Base-by-base conservation (phyloP, 2,113 vertebrate genomes). In the Neodontobutis hainanensis region DNA sequence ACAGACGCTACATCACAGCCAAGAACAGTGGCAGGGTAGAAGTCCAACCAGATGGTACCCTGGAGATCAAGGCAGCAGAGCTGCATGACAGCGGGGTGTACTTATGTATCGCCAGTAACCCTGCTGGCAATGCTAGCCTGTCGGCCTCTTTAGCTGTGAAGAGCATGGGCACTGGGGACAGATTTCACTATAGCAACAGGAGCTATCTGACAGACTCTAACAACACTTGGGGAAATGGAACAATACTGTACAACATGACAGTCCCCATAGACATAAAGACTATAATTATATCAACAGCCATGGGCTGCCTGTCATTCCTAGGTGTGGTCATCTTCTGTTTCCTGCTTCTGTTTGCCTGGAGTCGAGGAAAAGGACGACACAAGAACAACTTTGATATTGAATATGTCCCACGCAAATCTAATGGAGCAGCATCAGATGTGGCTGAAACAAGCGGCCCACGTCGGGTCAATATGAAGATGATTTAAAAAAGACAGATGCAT, bases 401-500 rank as follows among this genome's bases (percentile, higher is more conserved):
- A 86, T 98, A 98, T 0, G 96, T 98, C 81, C 96, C 97, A 1
- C 95, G 96, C 62, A 98, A 98, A 78, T 95, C 95, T 0, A 97
- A 99, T 0, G 95, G 94, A 0, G 95, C 94, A 47, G 90, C 94
- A 67, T 92, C 92, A 15, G 91, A 93, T 5, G 86, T 77, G 46
- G 89, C 94, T 0, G 94, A 96, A 0, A 91, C 88, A n/a, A 96
- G 98, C 0, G 96, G 96, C 0, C 96, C 97, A 0, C 93, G 97
- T 74, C 94, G 98, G 80, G 97, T 99, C 90, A 99, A 98, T 88
- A 99, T 99, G 97, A 99, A 98, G 90, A 99, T 99, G 97, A 98
- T 99, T 65, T 99, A 84, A 95, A 57, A 49, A 5, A 1, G 70
- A 78, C 51, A 38, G 58, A 49, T 3, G 4, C 56, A 51, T 34